phyloP scores from a whole-genome alignment of 2,888 invertebrate genomes.

The Brachyopa scutellaris region DNA sequence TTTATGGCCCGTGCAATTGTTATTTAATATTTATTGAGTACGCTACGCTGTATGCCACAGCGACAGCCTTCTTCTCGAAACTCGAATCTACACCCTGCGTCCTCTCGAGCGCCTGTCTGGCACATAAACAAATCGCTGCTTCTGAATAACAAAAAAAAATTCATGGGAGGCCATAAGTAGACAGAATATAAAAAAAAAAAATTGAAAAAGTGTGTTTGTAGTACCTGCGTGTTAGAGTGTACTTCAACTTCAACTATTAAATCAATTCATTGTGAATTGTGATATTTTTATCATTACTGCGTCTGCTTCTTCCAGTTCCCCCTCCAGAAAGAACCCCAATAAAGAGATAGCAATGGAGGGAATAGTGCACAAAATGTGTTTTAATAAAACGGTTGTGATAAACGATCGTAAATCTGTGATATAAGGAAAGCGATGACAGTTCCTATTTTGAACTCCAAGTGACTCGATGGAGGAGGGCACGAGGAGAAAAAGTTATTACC shows the following conservation, averaged over 20 bases:
- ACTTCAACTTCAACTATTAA: constrained; percentile 62
- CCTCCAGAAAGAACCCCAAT: neutral
- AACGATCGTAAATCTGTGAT: constrained; percentile 67
- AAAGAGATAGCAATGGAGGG: neutral
- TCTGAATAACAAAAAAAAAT: constrained; percentile 15
- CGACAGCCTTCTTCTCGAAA: too few species aligned
- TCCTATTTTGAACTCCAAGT: constrained; percentile 29
- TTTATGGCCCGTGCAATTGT: constrained; percentile 51
- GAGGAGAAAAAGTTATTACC: constrained; percentile 20
- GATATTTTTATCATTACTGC: constrained; percentile 51
- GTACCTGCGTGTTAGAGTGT: constrained; percentile 46
- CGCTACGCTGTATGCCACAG: constrained; percentile 7
- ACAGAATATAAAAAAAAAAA: too few species aligned
- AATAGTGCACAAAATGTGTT: constrained; percentile 51
- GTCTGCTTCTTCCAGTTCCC: too few species aligned
- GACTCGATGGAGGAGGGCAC: neutral
- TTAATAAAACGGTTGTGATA: constrained; percentile 66
- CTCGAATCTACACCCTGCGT: constrained; percentile 12
- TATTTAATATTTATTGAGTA: constrained; percentile 49
- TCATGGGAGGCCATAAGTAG: constrained; percentile 39
- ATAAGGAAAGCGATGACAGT: constrained; percentile 68
- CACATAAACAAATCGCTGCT: constrained; percentile 37
- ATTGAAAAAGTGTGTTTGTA: constrained; percentile 28
- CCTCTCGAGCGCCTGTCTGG: constrained; percentile 34
- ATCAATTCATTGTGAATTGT: constrained; percentile 65